Base-by-base conservation (phyloP, 92 coral and sea anemone genomes). In the Epizoanthus stellaris region DNA sequence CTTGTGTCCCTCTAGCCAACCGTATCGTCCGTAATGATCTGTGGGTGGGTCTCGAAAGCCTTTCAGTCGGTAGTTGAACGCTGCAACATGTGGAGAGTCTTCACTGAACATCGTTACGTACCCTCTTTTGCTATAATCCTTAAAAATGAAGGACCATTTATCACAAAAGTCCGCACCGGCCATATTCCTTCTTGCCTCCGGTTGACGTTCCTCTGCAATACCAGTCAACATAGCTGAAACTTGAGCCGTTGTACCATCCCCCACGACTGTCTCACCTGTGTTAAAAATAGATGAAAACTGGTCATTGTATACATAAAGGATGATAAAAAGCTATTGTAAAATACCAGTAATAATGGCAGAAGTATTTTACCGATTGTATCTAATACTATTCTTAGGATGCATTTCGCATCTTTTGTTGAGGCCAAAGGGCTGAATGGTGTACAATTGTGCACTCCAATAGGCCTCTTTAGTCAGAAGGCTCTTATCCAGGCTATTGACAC, bases 201-300 rank as follows among this genome's bases (percentile, higher is more conserved):
- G 86, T 43, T 90, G 85, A 2, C 73, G 30, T 25, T 77, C 38
- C 80, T 88, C 91, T 8, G 87, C 70, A 56, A 91, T 84, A n/a
- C 95, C 95, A 72, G 93, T 87, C 36, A 92, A 89, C 92, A 92
- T 86, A 17, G 93, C 95, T 38, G 85, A 70, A 15, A 92, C 67
- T 80, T 92, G 87, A 19, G 85, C 87, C 7, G 90, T 91, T 10
- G 95, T 92, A 6, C 95, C 93, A 70, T 92, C 95, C 4, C 93
- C 95, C 7, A 91, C 91, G 40, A 88, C 84, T 4, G 93, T 82
- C 7, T 30, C 34, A 30, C 34, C 34, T 30, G 34, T 30, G 34
- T 30, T 30, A 30, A 30, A 30, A 30, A 30, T 30, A 30, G 34
- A 30, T 30, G 34, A 30, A 30, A 30, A 30, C 34, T 30, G 1